A percentile compares a stretch with the other conserved stretches of the same genome.
These are phyloP conservation scores for Anolis sagrei DNA, from an alignment of 2,113 vertebrate species.

Conservation along the genomic window DNA sequence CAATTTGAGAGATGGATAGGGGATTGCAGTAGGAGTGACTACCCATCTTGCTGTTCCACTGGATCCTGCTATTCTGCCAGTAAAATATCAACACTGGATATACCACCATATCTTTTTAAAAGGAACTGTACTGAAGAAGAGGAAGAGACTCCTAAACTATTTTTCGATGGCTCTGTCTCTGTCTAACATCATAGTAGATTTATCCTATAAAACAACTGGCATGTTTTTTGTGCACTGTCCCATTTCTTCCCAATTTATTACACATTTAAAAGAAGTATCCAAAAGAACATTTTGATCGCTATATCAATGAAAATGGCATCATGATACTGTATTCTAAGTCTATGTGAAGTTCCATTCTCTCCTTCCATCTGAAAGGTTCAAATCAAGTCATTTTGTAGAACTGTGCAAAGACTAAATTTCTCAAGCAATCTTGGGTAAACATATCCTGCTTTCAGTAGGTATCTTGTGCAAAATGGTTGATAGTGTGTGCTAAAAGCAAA, in stretches of 20 bases:
- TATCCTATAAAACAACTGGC: background rate
- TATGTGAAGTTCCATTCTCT: background rate
- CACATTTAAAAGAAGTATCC: background rate
- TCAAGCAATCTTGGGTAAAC: background rate
- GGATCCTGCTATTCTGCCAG: too few species aligned
- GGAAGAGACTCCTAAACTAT: background rate
- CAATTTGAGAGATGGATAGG: too few species aligned
- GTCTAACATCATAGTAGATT: background rate
- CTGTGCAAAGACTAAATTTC: background rate
- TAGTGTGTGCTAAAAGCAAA: background rate
- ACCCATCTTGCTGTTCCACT: too few species aligned
- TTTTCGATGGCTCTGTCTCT: background rate
- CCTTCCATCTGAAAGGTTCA: background rate
- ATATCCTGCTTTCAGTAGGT: background rate
- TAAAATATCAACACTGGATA: too few species aligned
- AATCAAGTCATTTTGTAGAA: background rate
- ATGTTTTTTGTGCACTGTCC: background rate
- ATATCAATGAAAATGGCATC: background rate
- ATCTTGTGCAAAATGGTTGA: background rate
- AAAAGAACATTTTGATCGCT: background rate
- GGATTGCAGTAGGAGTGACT: too few species aligned
- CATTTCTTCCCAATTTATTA: background rate
- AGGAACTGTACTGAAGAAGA: background rate
- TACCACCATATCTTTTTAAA: conserved; percentile 6
- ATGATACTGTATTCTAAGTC: background rate